Percentiles rank a stretch among this genome's conserved stretches.
These are phyloP conservation scores for Ormyrus thymus DNA, from an alignment of 2,888 invertebrate species.

Conservation along the genomic window DNA sequence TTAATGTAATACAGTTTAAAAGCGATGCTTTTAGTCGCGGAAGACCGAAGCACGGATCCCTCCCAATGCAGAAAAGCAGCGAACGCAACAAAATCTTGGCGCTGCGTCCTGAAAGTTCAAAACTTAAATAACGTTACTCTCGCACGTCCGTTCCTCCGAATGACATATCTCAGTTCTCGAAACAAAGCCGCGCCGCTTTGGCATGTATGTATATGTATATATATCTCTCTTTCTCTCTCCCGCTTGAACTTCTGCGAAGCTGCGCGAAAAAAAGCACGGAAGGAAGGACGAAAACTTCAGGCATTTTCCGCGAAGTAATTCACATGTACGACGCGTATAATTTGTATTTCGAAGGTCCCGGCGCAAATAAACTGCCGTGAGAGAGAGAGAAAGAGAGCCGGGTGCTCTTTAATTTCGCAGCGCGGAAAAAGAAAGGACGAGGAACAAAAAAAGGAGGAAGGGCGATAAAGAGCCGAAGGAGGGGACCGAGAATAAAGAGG, in stretches of 20 bases:
- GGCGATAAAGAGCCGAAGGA: no score
- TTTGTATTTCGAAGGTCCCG: neutral
- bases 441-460: no score
- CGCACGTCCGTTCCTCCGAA: constrained; percentile 11
- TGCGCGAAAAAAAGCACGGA: neutral
- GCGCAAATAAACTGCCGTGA: constrained; percentile 22
- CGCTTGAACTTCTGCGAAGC: neutral
- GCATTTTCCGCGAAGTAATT: constrained; percentile 27
- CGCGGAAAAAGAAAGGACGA: no score
- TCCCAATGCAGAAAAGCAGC: no score
- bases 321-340: neutral
- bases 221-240: neutral
- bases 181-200: constrained; percentile 18
- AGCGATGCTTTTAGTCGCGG: no score
- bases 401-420: no score
- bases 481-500: no score
- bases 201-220: no score
- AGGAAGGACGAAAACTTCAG: constrained; percentile 10
- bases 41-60: no score
- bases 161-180: constrained; percentile 34
- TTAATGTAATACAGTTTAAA: no score
- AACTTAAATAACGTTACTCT: constrained; percentile 24
- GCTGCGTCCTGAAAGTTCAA: neutral
- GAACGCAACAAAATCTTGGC: no score
- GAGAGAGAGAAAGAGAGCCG: neutral